phyloP scores from a whole-genome alignment of 2,888 invertebrate species.

The Tromatobia lineatoria region DNA sequence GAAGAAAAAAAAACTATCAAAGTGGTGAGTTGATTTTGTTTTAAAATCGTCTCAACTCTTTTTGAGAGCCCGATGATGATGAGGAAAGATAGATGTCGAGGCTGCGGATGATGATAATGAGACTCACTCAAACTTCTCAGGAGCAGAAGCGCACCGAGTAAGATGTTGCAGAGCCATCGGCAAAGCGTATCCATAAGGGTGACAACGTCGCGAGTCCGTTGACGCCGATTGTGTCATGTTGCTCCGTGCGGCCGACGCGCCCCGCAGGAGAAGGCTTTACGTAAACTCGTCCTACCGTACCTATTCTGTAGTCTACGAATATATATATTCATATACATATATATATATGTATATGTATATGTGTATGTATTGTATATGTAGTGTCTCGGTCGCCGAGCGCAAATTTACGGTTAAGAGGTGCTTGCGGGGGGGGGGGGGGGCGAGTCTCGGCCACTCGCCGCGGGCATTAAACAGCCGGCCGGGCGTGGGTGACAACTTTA shows the following conservation, averaged over 20 bases:
- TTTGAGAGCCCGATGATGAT: constrained; percentile 17
- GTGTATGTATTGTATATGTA: constrained; percentile 8
- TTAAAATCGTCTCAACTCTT: background rate
- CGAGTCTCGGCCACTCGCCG: constrained; percentile 43
- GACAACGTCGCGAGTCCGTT: constrained; percentile 59
- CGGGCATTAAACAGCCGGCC: constrained; percentile 60
- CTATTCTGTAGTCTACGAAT: constrained; percentile 26
- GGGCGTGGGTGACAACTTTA: constrained; percentile 55
- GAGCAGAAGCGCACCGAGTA: constrained; percentile 76
- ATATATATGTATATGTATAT: too few relatives aligned
- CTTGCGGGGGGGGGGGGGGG: too few relatives aligned
- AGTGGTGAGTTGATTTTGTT: background rate
- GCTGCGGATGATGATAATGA: constrained; percentile 54
- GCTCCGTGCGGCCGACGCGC: constrained; percentile 66
- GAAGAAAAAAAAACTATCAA: background rate
- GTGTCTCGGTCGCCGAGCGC: constrained; percentile 50
- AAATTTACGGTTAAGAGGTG: constrained; percentile 65
- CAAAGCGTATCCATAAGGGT: constrained; percentile 78
- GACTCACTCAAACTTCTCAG: constrained; percentile 81
- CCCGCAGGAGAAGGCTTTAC: constrained; percentile 45
- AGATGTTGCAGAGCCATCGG: constrained; percentile 78
- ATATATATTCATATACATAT: too few relatives aligned
- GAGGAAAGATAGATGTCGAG: constrained; percentile 30
- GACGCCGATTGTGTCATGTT: constrained; percentile 76
- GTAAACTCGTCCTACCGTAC: constrained; percentile 12